These are phyloP conservation scores for Olivierus martensii DNA, from an alignment of 1,140 invertebrate genomes.

Conservation along the genomic window DNA sequence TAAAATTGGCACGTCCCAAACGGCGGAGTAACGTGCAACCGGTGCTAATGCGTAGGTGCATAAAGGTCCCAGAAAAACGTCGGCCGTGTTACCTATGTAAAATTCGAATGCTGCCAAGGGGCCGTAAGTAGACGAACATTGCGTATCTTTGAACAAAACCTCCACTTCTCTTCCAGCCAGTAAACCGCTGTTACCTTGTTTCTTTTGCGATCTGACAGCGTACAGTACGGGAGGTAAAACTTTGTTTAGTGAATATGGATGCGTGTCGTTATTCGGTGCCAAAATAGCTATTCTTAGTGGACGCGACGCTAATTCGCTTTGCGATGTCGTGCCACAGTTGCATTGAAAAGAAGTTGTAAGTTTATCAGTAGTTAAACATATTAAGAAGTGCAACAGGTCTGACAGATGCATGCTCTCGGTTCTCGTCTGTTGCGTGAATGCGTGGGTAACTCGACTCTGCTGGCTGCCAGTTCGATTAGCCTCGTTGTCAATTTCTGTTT, in stretches of 20 bases:
- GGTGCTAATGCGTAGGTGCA: constrained; percentile 85
- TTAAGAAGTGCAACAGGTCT: too few relatives aligned
- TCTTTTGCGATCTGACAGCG: constrained; percentile 42
- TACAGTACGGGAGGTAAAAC: constrained; percentile 57
- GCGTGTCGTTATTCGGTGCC: constrained; percentile 43
- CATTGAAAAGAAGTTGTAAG: neutral
- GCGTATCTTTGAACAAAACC: constrained; percentile 52
- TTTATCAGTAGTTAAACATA: too few relatives aligned
- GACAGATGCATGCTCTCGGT: too few relatives aligned
- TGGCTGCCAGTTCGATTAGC: too few relatives aligned
- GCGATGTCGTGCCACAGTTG: neutral
- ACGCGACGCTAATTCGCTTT: too few relatives aligned
- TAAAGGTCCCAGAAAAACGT: constrained; percentile 77
- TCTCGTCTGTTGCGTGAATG: too few relatives aligned
- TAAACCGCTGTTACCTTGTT: constrained; percentile 41
- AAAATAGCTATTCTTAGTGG: constrained; percentile 42
- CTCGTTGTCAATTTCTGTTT: too few relatives aligned
- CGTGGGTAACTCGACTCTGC: too few relatives aligned
- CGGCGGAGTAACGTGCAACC: constrained; percentile 67
- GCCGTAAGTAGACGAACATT: constrained; percentile 62
- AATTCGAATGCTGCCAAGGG: constrained; percentile 65
- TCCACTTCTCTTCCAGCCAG: constrained; percentile 29
- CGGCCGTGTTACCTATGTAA: constrained; percentile 41
- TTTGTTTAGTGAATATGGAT: constrained; percentile 49
- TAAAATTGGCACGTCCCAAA: constrained; percentile 77